phyloP scores from a whole-genome alignment of 1,140 invertebrate species.

The Eriocheir sinensis region DNA sequence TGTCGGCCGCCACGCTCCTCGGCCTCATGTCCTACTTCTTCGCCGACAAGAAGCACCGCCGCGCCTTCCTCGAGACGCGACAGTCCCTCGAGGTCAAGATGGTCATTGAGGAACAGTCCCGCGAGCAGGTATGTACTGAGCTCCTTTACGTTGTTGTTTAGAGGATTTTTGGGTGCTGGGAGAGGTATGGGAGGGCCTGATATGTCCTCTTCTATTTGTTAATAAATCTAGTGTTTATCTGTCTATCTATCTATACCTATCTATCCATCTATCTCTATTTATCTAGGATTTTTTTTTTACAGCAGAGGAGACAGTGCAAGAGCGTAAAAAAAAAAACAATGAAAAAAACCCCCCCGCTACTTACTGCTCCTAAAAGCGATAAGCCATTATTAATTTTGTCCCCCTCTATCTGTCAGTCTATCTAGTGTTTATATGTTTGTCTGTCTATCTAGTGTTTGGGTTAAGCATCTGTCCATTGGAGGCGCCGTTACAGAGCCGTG shows the following conservation, averaged over 20 bases:
- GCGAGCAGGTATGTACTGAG: conserved; percentile 88
- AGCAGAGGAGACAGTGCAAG: too few relatives aligned
- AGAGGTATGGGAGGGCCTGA: neutral
- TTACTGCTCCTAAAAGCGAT: too few relatives aligned
- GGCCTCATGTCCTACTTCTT: conserved; percentile 91
- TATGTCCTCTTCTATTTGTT: too few relatives aligned
- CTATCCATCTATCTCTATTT: neutral
- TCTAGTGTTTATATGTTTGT: too few relatives aligned
- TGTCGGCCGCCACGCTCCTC: conserved; percentile 87
- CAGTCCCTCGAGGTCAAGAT: conserved; percentile 95
- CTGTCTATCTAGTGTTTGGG: too few relatives aligned
- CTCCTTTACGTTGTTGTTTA: neutral
- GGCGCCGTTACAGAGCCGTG: too few relatives aligned
- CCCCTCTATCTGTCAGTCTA: too few relatives aligned
- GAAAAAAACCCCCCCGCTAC: too few relatives aligned
- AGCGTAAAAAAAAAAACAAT: too few relatives aligned
- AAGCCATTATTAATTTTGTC: too few relatives aligned
- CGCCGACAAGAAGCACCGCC: conserved; percentile 92
- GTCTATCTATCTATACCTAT: neutral
- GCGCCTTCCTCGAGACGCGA: conserved; percentile 94
- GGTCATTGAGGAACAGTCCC: conserved; percentile 95
- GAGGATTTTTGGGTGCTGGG: neutral
- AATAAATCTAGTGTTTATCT: neutral
- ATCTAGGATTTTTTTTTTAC: too few relatives aligned
- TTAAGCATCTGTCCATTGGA: too few relatives aligned